Evolutionary conservation across 2,113 vertebrate genomes (phyloP).

Genomic region (Mohoua ochrocephala): DNA sequence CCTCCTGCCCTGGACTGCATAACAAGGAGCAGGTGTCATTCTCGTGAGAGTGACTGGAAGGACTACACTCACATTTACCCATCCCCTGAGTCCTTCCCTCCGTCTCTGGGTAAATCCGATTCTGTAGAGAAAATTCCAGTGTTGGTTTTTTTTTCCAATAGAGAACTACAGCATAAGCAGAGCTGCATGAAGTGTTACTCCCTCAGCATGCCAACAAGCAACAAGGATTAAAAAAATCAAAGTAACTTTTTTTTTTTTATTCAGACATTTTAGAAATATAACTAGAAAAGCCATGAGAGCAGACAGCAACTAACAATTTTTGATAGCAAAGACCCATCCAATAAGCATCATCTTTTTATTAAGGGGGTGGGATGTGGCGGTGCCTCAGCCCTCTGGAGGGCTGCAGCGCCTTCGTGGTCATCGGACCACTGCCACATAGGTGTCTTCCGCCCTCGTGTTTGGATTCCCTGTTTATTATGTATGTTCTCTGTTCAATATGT

Average conservation of each 20-base stretch:
- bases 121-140: not conserved
- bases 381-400: too few relatives aligned
- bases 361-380: fast-evolving
- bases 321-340: not conserved
- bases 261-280: not conserved
- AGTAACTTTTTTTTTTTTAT: not conserved
- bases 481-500: too few relatives aligned
- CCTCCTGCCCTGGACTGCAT: not conserved
- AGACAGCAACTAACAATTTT: not conserved
- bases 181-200: not conserved
- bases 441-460: too few relatives aligned
- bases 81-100: not conserved
- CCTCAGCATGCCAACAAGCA: not conserved
- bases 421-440: too few relatives aligned
- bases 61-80: not conserved
- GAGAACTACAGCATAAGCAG: not conserved
- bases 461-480: too few relatives aligned
- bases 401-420: too few relatives aligned
- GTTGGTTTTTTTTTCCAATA: not conserved
- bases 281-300: not conserved
- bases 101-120: not conserved
- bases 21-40: not conserved
- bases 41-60: fast-evolving
- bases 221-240: not conserved
- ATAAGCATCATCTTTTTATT: not conserved